A percentile compares a stretch with the other conserved stretches of the same genome.
These are phyloP conservation scores for Ascaphus truei DNA, from an alignment of 2,113 vertebrate species.

Conservation along the genomic window DNA sequence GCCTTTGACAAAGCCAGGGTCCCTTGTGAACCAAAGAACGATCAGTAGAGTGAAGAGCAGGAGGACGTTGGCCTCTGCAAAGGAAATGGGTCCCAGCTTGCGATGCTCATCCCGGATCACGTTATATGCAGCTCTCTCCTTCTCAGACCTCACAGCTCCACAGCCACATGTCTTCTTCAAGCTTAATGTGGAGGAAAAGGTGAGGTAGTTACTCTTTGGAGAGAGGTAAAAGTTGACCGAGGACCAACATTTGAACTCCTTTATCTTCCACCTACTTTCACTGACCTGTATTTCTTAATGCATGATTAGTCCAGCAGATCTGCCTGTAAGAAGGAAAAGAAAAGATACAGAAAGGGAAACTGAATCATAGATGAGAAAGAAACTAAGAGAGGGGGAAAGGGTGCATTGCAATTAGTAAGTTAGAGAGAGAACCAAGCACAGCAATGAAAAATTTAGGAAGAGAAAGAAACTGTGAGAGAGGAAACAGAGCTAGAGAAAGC, in stretches of 20 bases:
- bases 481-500: background rate
- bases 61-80: constrained; percentile 80
- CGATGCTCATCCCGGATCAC: constrained; percentile 76
- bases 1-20: constrained; percentile 86
- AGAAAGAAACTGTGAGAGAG: background rate
- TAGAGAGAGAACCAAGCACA: no score
- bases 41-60: constrained; percentile 80
- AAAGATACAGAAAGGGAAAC: constrained; percentile 23
- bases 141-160: constrained; percentile 56
- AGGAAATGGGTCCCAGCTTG: constrained; percentile 81
- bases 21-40: constrained; percentile 86
- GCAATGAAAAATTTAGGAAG: no score
- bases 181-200: constrained; percentile 51
- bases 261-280: constrained; percentile 4
- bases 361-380: constrained; percentile 21
- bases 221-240: constrained; percentile 28
- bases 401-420: no score
- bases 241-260: constrained; percentile 12
- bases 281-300: constrained; percentile 7
- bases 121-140: constrained; percentile 68
- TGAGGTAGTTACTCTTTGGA: constrained; percentile 22
- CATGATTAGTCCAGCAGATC: constrained; percentile 15
- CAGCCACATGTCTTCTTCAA: constrained; percentile 80
- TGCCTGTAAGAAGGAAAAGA: constrained; percentile 25
- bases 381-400: background rate